Evolutionary conservation across 2,113 vertebrate species (phyloP), one percentile per base, ranked within the genome.

Genomic region (Cavia aperea): DNA sequence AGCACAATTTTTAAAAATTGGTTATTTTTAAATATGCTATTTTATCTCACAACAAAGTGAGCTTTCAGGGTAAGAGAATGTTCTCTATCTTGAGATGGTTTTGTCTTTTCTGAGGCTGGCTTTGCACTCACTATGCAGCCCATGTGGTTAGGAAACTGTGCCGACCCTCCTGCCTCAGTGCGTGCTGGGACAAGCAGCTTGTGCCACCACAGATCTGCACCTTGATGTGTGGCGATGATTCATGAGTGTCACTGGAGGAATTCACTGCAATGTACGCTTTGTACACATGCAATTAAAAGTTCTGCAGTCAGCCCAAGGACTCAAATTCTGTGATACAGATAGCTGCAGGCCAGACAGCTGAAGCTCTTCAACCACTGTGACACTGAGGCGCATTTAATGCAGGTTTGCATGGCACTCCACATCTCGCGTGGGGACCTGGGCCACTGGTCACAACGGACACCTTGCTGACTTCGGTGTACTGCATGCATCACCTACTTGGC

Each of bases 361-460:
- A 81, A 36, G 51, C 29, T n/a, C 77, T 54, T 26, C 7, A 36
- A 54, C 43, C 49, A 33, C 26, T 29, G 77, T 75, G 70, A 51
- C 77, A 36, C 8, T 8, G 43, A 78, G 31, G 39, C 51, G 16
- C 23, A 56, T 5, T 65, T 26, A 33, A 24, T 3, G 21, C 56
- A 81, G 43, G 68, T 8, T 23, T 86, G 58, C 26, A 21, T 0
- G 39, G 62, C 1, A 21, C 49, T 31, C 81, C 19, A 12, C 23
- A 7, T 2, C 81, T 29, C 49, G 39, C 0, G 0, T 7, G 56
- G 56, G 39, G 29, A 43, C 46, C 16, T 54, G 63, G 72, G 15
- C 79, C 79, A 0, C 0, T 0, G 1, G 77, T 33, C 18, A 68
- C 51, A 36, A 18, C 4, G 29, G 65, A 62, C 2, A 2, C 10